phyloP scores from a whole-genome alignment of 2,797 vertebrate genomes.

The Melanotaenia pygmaea region DNA sequence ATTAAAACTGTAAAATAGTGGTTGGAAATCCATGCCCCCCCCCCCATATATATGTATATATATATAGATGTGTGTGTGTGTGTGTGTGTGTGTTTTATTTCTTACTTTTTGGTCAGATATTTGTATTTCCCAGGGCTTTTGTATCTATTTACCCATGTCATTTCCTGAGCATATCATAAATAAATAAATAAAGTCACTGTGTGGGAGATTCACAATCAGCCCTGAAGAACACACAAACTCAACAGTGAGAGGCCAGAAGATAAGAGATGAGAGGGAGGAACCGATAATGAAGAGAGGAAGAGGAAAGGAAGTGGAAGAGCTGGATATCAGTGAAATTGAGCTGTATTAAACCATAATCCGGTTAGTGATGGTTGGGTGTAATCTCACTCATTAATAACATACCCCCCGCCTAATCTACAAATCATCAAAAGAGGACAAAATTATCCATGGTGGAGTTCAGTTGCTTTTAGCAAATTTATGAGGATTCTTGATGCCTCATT shows the following conservation, averaged over 20 bases:
- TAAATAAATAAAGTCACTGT: background rate
- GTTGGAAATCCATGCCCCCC: slow-evolving; percentile 41
- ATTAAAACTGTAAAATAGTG: slow-evolving; percentile 65
- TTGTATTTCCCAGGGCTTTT: slow-evolving; percentile 10
- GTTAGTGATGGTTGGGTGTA: slow-evolving; percentile 74
- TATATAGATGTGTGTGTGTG: no score
- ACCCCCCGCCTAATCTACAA: slow-evolving; percentile 66
- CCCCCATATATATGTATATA: slow-evolving; percentile 25
- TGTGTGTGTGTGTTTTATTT: slow-evolving; percentile 48
- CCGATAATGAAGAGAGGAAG: slow-evolving; percentile 20
- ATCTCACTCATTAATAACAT: slow-evolving; percentile 76
- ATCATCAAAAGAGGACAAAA: slow-evolving; percentile 58
- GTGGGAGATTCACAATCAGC: slow-evolving; percentile 1
- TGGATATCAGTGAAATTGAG: slow-evolving; percentile 57
- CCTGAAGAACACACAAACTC: slow-evolving; percentile 8
- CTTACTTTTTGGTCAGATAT: slow-evolving; percentile 55
- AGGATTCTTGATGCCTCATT: slow-evolving; percentile 61
- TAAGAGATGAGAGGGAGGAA: slow-evolving; percentile 26
- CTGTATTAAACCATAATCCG: slow-evolving; percentile 74
- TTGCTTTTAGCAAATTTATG: slow-evolving; percentile 49
- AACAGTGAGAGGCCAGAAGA: slow-evolving; percentile 27
- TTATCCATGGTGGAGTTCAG: slow-evolving; percentile 55
- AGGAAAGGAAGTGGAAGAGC: slow-evolving; percentile 29
- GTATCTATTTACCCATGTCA: slow-evolving; percentile 1
- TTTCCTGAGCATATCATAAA: slow-evolving; percentile 4